These are phyloP conservation scores for Cyprinus carpio DNA, from an alignment of 2,113 vertebrate species.

Conservation along the genomic window DNA sequence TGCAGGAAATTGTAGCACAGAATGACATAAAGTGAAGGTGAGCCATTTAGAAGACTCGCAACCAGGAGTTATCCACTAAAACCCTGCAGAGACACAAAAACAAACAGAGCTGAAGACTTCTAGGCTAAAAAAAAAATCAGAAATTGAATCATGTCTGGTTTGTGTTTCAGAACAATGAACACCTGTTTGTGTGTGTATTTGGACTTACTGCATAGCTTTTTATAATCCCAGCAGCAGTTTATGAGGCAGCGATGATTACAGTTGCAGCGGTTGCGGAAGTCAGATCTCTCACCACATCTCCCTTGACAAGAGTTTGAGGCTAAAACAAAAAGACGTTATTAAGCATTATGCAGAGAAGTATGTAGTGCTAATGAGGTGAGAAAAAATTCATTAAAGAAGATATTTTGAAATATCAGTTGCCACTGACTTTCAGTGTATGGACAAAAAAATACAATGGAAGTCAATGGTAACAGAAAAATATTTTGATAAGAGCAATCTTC, in stretches of 20 bases:
- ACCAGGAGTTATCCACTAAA: background rate
- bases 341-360: background rate
- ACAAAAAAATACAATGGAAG: background rate
- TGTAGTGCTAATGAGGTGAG: background rate
- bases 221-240: background rate
- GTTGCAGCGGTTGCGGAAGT: conserved; percentile 7
- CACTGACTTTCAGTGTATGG: background rate
- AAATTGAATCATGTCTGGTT: background rate
- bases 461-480: background rate
- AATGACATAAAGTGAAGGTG: background rate
- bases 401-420: no score
- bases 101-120: background rate
- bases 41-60: background rate
- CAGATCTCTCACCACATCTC: conserved; percentile 10
- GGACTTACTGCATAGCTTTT: background rate
- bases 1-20: background rate
- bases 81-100: background rate
- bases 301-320: conserved; percentile 2
- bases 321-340: background rate
- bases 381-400: no score
- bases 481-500: background rate
- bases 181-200: background rate
- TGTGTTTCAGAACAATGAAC: background rate
- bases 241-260: background rate
- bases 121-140: background rate